phyloP scores from a whole-genome alignment of 2,888 invertebrate species.

The Mythimna impura region DNA sequence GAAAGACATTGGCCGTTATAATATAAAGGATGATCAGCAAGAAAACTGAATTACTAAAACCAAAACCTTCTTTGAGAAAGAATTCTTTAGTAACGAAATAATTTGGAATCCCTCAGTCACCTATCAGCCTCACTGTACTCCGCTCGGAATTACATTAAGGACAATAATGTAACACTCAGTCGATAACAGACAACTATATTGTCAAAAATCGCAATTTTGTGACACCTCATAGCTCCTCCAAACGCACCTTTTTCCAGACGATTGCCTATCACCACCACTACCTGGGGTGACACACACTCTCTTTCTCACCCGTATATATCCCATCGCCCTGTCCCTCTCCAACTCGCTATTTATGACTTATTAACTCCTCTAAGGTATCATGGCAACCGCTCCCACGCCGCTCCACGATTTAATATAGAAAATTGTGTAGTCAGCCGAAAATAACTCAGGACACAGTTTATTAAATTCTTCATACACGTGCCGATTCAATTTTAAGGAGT shows the following conservation, averaged over 20 bases:
- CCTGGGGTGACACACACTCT: slow-evolving; percentile 80
- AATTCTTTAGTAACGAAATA: no score
- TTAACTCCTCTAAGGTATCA: slow-evolving; percentile 90
- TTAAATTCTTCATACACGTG: slow-evolving; percentile 83
- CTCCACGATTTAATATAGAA: slow-evolving; percentile 87
- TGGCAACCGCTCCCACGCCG: slow-evolving; percentile 85
- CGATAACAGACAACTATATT: slow-evolving; percentile 63
- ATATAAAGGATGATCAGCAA: not conserved
- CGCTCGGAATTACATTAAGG: slow-evolving; percentile 39
- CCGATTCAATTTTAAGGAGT: slow-evolving; percentile 49
- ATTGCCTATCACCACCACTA: slow-evolving; percentile 85
- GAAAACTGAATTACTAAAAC: not conserved
- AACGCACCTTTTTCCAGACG: slow-evolving; percentile 89
- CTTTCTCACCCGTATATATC: slow-evolving; percentile 67
- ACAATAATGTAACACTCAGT: slow-evolving; percentile 36
- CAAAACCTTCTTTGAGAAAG: not conserved
- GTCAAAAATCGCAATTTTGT: slow-evolving; percentile 78
- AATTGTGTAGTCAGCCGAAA: slow-evolving; percentile 87
- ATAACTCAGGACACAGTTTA: slow-evolving; percentile 84
- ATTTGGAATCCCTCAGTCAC: slow-evolving; percentile 2
- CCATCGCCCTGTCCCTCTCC: slow-evolving; percentile 74
- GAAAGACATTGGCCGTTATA: not conserved
- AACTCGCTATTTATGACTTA: slow-evolving; percentile 88
- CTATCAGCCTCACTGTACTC: not conserved
- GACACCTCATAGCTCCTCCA: slow-evolving; percentile 83